Conservation (phyloP, 2,113 vertebrate species). For the Microcebus lehilahytsara region DNA sequence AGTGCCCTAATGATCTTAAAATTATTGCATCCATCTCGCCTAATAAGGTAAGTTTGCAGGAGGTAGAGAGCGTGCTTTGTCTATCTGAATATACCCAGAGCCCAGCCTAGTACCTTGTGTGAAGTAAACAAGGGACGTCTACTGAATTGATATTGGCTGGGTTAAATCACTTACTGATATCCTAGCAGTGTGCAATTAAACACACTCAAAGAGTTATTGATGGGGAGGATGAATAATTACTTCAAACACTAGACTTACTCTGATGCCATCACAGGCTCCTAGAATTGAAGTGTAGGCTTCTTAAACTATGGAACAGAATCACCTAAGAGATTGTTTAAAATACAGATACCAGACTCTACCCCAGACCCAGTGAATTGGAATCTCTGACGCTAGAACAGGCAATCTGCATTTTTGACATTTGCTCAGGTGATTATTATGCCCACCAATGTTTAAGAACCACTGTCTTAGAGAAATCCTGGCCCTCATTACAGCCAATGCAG, state of each 20-base stretch:
- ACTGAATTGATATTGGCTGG: not conserved
- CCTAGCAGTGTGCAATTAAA: not conserved
- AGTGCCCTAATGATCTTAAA: not conserved
- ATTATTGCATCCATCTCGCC: not conserved
- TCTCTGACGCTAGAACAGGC: not conserved
- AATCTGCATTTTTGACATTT: not conserved
- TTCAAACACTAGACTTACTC: not conserved
- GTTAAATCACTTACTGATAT: not conserved
- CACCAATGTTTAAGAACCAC: not conserved
- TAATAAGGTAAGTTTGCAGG: not conserved
- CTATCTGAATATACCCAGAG: not conserved
- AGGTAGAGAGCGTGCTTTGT: not conserved
- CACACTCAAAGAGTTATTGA: not conserved
- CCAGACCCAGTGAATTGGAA: not conserved
- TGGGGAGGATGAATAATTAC: not conserved
- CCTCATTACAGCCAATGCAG: not conserved
- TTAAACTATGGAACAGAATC: not conserved
- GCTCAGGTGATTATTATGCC: not conserved
- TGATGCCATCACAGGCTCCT: not conserved
- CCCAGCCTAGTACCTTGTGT: not conserved
- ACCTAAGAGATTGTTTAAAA: not conserved
- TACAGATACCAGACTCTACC: not conserved
- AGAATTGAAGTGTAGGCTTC: not conserved
- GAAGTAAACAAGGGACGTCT: not conserved
- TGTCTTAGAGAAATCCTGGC: not conserved